phyloP scores from a whole-genome alignment of 1,140 invertebrate species.

The Spodoptera frugiperda region DNA sequence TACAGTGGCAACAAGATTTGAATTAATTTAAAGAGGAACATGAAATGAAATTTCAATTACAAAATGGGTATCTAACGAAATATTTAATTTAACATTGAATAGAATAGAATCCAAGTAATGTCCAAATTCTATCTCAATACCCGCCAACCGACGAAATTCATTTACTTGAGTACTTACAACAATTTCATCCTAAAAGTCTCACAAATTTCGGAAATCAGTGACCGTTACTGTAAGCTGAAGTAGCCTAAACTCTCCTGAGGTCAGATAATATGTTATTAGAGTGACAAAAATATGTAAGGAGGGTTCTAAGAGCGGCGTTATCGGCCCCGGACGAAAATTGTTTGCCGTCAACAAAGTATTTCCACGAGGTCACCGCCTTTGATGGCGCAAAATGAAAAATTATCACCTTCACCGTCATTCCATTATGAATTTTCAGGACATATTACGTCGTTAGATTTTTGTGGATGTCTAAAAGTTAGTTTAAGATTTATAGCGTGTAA shows the following conservation, averaged over 20 bases:
- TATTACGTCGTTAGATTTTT: background rate
- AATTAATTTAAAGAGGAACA: too few species aligned
- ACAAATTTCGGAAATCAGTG: background rate
- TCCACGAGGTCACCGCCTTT: conserved; percentile 1
- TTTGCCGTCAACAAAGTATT: conserved; percentile 30
- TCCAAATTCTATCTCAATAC: background rate
- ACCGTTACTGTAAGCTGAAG: background rate
- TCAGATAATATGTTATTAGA: conserved; percentile 14
- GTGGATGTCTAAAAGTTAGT: background rate
- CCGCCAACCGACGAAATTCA: background rate
- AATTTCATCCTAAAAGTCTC: conserved; percentile 1
- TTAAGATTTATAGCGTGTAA: too few species aligned
- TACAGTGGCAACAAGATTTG: too few species aligned
- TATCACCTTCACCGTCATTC: conserved; percentile 8
- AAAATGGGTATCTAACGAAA: too few species aligned
- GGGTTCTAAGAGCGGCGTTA: conserved; percentile 8
- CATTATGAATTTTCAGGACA: background rate
- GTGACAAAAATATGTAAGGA: conserved; percentile 3
- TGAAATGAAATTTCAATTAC: too few species aligned
- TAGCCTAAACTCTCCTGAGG: background rate
- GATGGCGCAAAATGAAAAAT: conserved; percentile 29
- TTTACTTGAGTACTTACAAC: background rate
- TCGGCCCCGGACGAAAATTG: conserved; percentile 20
- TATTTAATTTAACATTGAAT: too few species aligned
- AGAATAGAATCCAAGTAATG: background rate